Conservation (phyloP, 2,113 vertebrate species). For the Aptenodytes forsteri region DNA sequence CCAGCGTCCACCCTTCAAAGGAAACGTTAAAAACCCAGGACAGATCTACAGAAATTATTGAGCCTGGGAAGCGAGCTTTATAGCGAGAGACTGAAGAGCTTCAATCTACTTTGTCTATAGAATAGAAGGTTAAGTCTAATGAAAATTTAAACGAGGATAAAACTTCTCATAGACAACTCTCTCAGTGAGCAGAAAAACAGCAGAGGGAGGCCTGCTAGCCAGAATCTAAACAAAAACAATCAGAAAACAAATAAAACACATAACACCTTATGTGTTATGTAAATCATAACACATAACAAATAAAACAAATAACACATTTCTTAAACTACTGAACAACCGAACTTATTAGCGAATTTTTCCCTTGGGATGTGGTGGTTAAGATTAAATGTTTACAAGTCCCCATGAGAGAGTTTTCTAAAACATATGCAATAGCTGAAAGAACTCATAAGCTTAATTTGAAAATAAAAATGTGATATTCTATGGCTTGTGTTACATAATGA, state of each 20-base stretch:
- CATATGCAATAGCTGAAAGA: neutral
- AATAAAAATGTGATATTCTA: neutral
- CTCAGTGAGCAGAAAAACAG: neutral
- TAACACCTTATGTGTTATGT: too few relatives aligned
- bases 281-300: too few relatives aligned
- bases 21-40: neutral
- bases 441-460: neutral
- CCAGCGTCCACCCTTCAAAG: neutral
- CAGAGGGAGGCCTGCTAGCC: neutral
- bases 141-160: neutral
- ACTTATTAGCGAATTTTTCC: neutral
- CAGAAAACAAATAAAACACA: neutral
- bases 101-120: too few relatives aligned
- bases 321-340: neutral
- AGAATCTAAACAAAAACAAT: neutral
- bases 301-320: neutral
- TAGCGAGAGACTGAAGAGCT: neutral
- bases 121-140: neutral
- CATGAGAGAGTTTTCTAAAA: neutral
- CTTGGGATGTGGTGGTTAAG: neutral
- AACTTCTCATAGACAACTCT: neutral
- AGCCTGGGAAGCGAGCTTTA: neutral
- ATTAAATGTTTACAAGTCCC: neutral
- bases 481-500: neutral
- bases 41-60: neutral